Base-by-base conservation (phyloP, 2,797 vertebrate genomes). In the Pachyuromys duprasi region DNA sequence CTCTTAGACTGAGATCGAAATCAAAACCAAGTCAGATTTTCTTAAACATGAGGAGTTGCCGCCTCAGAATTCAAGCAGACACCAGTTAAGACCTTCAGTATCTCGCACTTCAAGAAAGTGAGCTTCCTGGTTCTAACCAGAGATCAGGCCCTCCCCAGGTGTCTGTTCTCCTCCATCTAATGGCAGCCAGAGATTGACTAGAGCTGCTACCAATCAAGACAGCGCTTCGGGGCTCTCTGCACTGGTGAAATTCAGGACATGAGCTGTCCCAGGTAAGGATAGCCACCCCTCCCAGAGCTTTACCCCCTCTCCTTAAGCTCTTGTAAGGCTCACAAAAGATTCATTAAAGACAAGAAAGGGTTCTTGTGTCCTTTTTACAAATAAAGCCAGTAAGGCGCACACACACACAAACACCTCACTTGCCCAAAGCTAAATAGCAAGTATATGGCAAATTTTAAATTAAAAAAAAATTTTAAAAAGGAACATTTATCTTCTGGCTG, bases 21-120 rank as follows among this genome's bases (percentile, higher is more conserved):
- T 91, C 36, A 92, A 84, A 95, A 8, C 7, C n/a, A 84, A 74
- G 76, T n/a, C 33, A 81, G 24, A 75, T 69, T 88, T 93, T 92
- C 24, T 79, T 86, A 94, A 87, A n/a, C 12, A n/a, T 11, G 55
- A 26, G 9, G 2, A 53, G 39, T 84, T 86, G 76, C n/a, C 60
- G 11, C 39, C 53, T 80, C 60, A 84, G 31, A 72, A 81, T 84
- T 88, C 13, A 67, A 92, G 28, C 36, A 89, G 17, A 39, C 39
- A 45, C 18, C n/a, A 28, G 39, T 84, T 84, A 45, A 86, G 26
- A 88, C 2, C 45, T 36, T 49, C 88, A 33, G 11, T 33, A 69
- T 17, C 69, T 6, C 42, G 39, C 65, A 14, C 89, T 75, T 80
- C 13, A 42, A 94, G 75, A 96, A 72, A 89, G 69, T n/a, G 31